Conservation (phyloP, 2,797 vertebrate genomes). For the Chrosomus eos region DNA sequence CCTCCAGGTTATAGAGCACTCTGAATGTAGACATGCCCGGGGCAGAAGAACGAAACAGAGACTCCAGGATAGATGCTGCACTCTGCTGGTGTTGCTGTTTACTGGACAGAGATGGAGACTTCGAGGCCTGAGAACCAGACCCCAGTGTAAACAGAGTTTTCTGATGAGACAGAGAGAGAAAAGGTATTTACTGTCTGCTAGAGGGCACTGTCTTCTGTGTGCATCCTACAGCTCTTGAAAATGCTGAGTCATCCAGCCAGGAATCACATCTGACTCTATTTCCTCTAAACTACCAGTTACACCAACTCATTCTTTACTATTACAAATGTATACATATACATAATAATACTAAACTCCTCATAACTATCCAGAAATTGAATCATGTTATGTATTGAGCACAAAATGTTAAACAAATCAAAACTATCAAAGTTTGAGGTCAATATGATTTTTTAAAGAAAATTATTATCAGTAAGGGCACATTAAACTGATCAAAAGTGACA, state of each 20-base stretch:
- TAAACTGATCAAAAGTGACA: neutral
- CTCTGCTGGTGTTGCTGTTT: slow-evolving; percentile 98
- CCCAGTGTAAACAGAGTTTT: slow-evolving; percentile 93
- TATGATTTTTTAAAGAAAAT: neutral
- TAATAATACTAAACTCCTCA: neutral
- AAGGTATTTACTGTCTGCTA: neutral
- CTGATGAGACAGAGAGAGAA: slow-evolving; percentile 67
- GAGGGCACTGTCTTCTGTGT: slow-evolving; percentile 24
- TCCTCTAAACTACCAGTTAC: neutral
- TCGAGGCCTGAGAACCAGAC: slow-evolving; percentile 87
- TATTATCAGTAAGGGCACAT: neutral
- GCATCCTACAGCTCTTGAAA: neutral
- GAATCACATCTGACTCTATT: neutral
- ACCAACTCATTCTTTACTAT: neutral
- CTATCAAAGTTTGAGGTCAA: neutral
- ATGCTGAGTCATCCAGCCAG: neutral
- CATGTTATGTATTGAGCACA: neutral
- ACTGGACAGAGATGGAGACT: slow-evolving; percentile 91
- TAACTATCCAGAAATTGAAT: neutral
- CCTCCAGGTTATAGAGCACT: slow-evolving; percentile 98
- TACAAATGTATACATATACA: neutral
- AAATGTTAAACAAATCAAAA: neutral
- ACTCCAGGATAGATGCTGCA: slow-evolving; percentile 95
- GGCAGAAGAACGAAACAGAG: slow-evolving; percentile 94
- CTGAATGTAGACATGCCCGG: slow-evolving; percentile 99